Base-by-base conservation (phyloP, 2,888 invertebrate genomes). In the Ischnus inquisitorius region DNA sequence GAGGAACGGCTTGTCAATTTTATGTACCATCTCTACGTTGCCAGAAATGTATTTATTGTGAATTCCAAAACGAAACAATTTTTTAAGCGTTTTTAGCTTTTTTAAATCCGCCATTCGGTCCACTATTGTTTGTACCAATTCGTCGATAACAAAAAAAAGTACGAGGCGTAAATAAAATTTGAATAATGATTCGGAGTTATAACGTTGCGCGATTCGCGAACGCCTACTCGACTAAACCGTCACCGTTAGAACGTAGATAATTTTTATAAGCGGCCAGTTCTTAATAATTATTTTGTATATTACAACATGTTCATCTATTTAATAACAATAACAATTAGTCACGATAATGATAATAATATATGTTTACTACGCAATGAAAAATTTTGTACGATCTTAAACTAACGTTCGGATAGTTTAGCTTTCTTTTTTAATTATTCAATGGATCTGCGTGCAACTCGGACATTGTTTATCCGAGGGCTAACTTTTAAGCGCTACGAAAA, bases 241-340 rank as follows among this genome's bases (percentile, higher is more conserved):
- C 46, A 74, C 54, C 22, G 34, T 51, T 19, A 65, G 60, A 67
- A 25, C 19, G 39, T 74, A 74, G 28, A 79, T 83, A 71, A 69
- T 87, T 87, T 85, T 87, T 86, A 84, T 57, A 79, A 65, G 90
- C 90, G 89, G 90, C 90, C 90, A 90, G 90, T 90, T 90, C 87
- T 83, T 88, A 89, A 87, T 80, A 48, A 80, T 85, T 54, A 86
- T 83, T 78, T 74, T 88, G 83, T 87, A 88, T 74, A 89, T 84
- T 85, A 86, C 68, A 84, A 86, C 22, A 85, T 82, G 85, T 83
- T 79, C 84, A 80, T 80, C 65, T 88, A 85, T 75, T 82, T 76
- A 82, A 79, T 67, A 41, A 65, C 48, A 60, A 67, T 76, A 46
- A 65, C 16, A 10, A 64, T 64, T 34, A 34, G 34, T 34, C 34